Evolutionary conservation across 1,140 invertebrate species (phyloP).

Genomic region (Eurytemora carolleeae): DNA sequence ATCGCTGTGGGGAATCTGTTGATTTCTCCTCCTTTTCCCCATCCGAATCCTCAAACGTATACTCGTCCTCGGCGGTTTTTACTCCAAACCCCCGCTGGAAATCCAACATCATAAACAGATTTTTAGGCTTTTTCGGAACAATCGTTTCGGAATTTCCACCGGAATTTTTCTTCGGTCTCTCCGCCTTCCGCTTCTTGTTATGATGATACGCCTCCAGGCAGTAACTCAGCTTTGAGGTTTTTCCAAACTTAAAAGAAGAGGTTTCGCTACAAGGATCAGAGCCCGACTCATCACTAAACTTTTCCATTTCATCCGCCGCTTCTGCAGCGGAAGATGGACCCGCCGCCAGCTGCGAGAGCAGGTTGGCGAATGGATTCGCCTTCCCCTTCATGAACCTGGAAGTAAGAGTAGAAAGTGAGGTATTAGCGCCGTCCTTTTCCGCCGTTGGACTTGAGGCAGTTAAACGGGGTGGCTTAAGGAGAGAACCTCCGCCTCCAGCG

Average conservation of each 20-base stretch:
- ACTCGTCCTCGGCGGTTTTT: constrained; percentile 4
- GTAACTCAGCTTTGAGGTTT: not conserved
- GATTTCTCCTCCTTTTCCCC: too few species aligned
- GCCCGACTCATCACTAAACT: not conserved
- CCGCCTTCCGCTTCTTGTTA: constrained; percentile 11
- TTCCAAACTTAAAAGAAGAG: not conserved
- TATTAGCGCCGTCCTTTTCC: not conserved
- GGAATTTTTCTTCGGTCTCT: constrained; percentile 12
- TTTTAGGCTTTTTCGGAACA: constrained; percentile 14
- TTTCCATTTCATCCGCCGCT: too few species aligned
- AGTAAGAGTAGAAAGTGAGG: constrained; percentile 8
- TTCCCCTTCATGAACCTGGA: constrained; percentile 13
- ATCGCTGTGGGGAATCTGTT: too few species aligned
- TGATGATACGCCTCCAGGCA: not conserved
- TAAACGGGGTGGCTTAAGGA: not conserved
- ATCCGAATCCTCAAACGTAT: constrained; percentile 9
- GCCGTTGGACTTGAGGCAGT: not conserved
- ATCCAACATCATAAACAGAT: constrained; percentile 14
- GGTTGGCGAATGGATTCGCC: constrained; percentile 12
- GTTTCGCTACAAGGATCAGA: not conserved
- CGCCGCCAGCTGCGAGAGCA: constrained; percentile 2
- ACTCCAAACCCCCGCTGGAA: not conserved
- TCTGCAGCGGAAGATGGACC: not conserved
- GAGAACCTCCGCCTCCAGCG: not conserved
- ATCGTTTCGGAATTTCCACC: constrained; percentile 9